Evolutionary conservation across 2,888 invertebrate species (phyloP).

Genomic region (Drosophila dives): DNA sequence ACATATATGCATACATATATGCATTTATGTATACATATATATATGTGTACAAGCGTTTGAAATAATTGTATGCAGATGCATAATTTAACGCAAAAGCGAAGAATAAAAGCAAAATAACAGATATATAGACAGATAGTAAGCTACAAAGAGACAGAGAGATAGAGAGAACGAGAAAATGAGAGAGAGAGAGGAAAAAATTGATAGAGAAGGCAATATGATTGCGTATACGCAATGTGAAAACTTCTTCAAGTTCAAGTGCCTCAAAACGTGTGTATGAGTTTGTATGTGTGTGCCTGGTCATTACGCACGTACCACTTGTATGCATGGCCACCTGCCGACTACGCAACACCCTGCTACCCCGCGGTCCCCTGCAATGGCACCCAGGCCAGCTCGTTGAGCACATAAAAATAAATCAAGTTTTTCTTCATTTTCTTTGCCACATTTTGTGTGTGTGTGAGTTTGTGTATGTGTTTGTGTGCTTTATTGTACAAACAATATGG

Average conservation of each 20-base stretch:
- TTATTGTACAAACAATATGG: constrained; percentile 58
- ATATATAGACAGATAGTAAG: background rate
- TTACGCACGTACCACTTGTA: constrained; percentile 77
- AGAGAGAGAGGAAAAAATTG: background rate
- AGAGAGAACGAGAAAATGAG: background rate
- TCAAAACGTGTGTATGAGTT: constrained; percentile 3
- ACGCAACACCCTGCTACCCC: background rate
- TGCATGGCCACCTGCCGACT: constrained; percentile 60
- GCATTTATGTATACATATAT: background rate
- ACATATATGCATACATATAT: background rate
- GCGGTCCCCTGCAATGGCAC: constrained; percentile 18
- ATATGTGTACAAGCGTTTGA: constrained; percentile 11
- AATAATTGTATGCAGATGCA: constrained; percentile 58
- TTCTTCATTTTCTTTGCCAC: constrained; percentile 76
- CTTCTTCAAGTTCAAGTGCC: constrained; percentile 75
- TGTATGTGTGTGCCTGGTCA: constrained; percentile 64
- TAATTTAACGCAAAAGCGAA: constrained; percentile 52
- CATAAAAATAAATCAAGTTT: constrained; percentile 80
- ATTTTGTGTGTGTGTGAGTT: constrained; percentile 17
- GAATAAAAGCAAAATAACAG: constrained; percentile 9
- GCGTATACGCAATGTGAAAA: constrained; percentile 74
- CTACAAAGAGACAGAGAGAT: background rate
- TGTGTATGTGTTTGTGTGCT: constrained; percentile 33
- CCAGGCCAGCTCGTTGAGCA: constrained; percentile 65
- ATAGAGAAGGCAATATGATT: constrained; percentile 57